phyloP scores from a whole-genome alignment of 92 coral and sea anemone genomes.

The Pocillopora grandis region DNA sequence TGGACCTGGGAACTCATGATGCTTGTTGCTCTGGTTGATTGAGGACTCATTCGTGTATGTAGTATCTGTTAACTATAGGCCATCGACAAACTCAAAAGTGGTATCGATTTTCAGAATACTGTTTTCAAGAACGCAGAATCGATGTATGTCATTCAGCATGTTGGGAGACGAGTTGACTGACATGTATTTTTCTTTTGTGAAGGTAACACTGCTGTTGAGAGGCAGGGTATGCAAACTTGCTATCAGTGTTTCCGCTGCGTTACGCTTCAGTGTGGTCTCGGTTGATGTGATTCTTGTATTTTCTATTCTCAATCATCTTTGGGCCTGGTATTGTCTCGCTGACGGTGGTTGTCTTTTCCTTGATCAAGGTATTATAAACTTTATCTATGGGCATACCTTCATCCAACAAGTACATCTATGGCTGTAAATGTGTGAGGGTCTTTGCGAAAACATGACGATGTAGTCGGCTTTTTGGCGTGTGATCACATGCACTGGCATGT shows the following conservation, averaged over 20 bases:
- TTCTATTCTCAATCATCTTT: constrained; percentile 58
- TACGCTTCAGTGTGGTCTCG: not conserved
- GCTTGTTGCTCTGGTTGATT: constrained; percentile 29
- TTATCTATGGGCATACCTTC: constrained; percentile 58
- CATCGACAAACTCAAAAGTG: constrained; percentile 69
- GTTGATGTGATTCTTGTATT: not conserved
- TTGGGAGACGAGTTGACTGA: constrained; percentile 47
- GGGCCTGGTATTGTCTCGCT: constrained; percentile 65
- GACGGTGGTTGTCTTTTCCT: constrained; percentile 38
- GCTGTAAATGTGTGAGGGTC: not conserved
- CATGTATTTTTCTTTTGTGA: constrained; percentile 49
- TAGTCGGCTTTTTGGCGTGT: constrained; percentile 48
- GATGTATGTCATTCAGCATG: constrained; percentile 57
- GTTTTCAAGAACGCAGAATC: constrained; percentile 59
- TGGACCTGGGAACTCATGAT: constrained; percentile 66
- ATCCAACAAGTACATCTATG: constrained; percentile 34
- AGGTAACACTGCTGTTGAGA: constrained; percentile 51
- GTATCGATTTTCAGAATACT: constrained; percentile 55
- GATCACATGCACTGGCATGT: no score
- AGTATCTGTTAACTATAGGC: constrained; percentile 64
- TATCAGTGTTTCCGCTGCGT: not conserved
- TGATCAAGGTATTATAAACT: constrained; percentile 36
- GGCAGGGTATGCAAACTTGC: constrained; percentile 33
- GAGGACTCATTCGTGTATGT: constrained; percentile 44
- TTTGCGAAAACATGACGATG: constrained; percentile 16